A percentile compares a stretch with the other conserved stretches of the same genome.
These are phyloP conservation scores for Cebus imitator DNA, from an alignment of 2,113 vertebrate species.

Conservation along the genomic window DNA sequence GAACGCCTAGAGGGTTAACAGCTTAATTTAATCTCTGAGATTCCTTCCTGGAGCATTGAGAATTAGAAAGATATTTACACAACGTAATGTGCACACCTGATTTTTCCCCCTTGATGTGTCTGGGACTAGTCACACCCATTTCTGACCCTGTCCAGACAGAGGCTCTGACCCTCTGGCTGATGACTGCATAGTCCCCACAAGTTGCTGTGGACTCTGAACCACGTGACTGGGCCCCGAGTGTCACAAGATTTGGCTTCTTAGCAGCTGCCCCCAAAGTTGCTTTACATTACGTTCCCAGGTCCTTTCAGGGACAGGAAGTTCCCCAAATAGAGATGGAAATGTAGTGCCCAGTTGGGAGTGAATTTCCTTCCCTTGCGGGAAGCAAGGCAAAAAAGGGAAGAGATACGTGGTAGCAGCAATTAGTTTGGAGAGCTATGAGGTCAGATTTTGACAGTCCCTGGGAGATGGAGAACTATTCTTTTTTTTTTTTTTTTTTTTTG, in stretches of 20 bases:
- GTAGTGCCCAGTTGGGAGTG: not conserved
- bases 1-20: conserved; percentile 87
- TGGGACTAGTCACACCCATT: conserved; percentile 59
- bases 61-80: conserved; percentile 84
- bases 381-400: not conserved
- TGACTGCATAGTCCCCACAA: conserved; percentile 18
- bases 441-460: not conserved
- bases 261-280: not conserved
- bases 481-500: too few relatives aligned
- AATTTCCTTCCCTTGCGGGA: not conserved
- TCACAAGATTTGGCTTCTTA: not conserved
- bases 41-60: conserved; percentile 82
- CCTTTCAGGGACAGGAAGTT: not conserved
- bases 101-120: conserved; percentile 71
- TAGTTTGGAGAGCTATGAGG: not conserved
- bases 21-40: conserved; percentile 88
- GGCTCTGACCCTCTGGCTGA: conserved; percentile 40
- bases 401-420: not conserved
- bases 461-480: not conserved
- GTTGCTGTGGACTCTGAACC: not conserved
- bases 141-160: conserved; percentile 44
- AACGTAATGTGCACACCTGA: conserved; percentile 78
- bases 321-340: not conserved
- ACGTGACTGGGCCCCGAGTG: not conserved
- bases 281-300: not conserved